These are phyloP conservation scores for Gopherus flavomarginatus DNA, from an alignment of 2,113 vertebrate genomes.

Conservation along the genomic window DNA sequence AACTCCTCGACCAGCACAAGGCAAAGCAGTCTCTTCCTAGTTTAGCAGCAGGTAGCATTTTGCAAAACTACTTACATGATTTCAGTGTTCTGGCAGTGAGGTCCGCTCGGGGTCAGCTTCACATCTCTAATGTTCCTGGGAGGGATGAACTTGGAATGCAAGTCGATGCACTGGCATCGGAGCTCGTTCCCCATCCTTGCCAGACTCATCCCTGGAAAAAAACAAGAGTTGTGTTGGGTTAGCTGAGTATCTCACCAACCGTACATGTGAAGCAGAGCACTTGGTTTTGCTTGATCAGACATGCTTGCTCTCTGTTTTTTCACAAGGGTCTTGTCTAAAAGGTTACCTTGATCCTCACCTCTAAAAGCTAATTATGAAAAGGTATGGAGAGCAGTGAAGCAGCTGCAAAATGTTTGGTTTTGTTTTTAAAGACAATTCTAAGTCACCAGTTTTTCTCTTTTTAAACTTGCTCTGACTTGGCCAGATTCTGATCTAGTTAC, in stretches of 20 bases:
- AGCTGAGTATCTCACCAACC: background rate
- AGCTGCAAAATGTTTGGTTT: background rate
- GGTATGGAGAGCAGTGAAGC: too few relatives aligned
- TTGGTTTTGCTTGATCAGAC: background rate
- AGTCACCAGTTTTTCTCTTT: background rate
- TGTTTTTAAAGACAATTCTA: background rate
- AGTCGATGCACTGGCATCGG: constrained; percentile 87
- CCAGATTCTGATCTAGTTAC: background rate
- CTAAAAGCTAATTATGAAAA: too few relatives aligned
- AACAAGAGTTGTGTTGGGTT: background rate
- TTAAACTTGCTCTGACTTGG: background rate
- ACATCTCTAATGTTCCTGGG: constrained; percentile 80
- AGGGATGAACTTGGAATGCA: constrained; percentile 79
- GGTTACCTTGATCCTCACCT: background rate
- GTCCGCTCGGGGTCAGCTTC: constrained; percentile 83
- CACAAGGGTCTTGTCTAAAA: background rate
- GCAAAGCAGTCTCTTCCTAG: background rate
- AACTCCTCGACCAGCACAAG: too few relatives aligned
- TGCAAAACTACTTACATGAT: constrained; percentile 88
- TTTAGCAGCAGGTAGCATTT: background rate
- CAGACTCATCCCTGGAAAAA: constrained; percentile 68
- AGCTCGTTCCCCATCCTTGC: constrained; percentile 76
- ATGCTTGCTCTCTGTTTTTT: background rate
- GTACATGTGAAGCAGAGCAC: rapidly evolving
- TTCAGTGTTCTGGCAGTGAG: constrained; percentile 87